phyloP scores from a whole-genome alignment of 1,140 invertebrate genomes.

The Leguminivora glycinivorella region DNA sequence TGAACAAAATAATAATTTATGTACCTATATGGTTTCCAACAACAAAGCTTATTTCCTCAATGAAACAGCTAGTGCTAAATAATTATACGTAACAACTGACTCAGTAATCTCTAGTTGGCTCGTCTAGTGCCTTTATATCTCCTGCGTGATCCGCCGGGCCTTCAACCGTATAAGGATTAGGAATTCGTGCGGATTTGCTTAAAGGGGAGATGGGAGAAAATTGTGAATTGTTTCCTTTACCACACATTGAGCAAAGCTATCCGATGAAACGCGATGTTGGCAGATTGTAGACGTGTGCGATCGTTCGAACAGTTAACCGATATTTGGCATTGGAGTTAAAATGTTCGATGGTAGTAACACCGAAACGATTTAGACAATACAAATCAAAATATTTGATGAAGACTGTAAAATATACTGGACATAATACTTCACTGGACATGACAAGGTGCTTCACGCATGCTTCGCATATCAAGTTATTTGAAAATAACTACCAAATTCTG shows the following conservation, averaged over 20 bases:
- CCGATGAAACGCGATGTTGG: conserved; percentile 49
- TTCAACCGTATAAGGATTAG: conserved; percentile 63
- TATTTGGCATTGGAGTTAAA: no score
- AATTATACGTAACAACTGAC: background rate
- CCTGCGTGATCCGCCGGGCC: conserved; percentile 51
- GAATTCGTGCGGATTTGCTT: conserved; percentile 69
- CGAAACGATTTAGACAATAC: no score
- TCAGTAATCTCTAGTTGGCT: conserved; percentile 28
- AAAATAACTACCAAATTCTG: no score
- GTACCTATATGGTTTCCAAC: background rate
- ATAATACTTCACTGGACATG: no score
- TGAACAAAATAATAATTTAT: no score
- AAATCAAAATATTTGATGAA: no score
- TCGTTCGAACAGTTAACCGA: no score
- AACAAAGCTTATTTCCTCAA: background rate
- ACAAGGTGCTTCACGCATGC: no score
- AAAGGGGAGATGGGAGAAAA: conserved; percentile 61
- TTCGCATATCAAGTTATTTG: no score
- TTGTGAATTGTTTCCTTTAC: conserved; percentile 67
- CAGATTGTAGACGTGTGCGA: conserved; percentile 27
- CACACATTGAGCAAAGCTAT: conserved; percentile 48
- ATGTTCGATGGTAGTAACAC: no score
- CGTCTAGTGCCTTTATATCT: conserved; percentile 52
- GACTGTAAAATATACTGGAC: no score
- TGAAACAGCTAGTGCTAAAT: background rate